Base-by-base conservation (phyloP, 2,797 vertebrate species). In the Pogoniulus pusillus region DNA sequence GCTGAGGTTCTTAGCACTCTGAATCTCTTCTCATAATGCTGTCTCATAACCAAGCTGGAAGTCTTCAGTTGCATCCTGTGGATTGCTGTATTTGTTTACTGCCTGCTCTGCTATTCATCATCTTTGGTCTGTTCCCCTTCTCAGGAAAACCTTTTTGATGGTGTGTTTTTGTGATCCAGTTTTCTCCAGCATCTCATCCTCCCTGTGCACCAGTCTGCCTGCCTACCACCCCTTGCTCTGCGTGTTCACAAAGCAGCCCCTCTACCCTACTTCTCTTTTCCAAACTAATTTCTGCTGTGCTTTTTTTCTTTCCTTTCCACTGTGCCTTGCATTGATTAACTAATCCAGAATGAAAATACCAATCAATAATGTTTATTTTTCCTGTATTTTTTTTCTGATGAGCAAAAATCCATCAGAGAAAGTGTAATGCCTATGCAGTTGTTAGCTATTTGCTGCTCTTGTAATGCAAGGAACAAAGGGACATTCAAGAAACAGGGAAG, bases 191-290 rank as follows among this genome's bases (percentile, higher is more conserved):
- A 23, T 49, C 3, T 0, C 14, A 22, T 22, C 39, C 15, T 35
- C 32, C 49, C n/a, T 60, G 34, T 9, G 1, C 6, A 13, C 27
- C 0, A 1, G 1, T n/a, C 8, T 9, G 10, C 23, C 9, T 13
- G 4, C 26, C 24, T 29, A 2, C 34, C 27, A 85, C 15, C 10
- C 22, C 5, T 64, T 41, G 23, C 32, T 65, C 49, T 59, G 12
- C 17, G 9, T 57, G 11, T 16, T 78, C 55, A 24, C 49, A 1
- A 4, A 41, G 11, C 41, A 18, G 24, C 4, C 5, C 43, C 63
- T 62, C 14, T 47, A 20, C 9, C 19, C 12, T 19, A 41, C 7
- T 47, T 77, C 63, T 68, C 4, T 32, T 86, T 66, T 58, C 8
- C 41, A 62, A 63, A 68, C 24, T 10, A 11, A 41, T 74, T 70